These are phyloP conservation scores for Dasyurus viverrinus DNA, from an alignment of 2,113 vertebrate species.

Conservation along the genomic window DNA sequence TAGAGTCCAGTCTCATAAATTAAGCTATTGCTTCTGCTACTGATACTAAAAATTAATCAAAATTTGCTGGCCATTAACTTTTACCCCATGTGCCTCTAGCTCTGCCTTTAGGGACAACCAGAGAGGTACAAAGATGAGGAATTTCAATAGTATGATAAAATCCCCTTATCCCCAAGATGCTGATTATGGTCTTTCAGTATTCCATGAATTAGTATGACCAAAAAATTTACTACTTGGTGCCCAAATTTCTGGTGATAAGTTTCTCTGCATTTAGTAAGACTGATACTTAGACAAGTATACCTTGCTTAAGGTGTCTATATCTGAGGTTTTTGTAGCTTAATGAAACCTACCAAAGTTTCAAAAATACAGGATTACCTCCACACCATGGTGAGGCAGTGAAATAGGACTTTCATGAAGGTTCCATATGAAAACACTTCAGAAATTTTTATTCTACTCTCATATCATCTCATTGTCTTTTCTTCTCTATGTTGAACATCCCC, in stretches of 20 bases:
- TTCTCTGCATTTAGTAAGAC: background rate
- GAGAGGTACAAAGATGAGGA: background rate
- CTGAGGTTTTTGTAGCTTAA: background rate
- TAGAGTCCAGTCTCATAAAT: background rate
- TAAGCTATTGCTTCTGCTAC: background rate
- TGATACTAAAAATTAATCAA: background rate
- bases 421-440: background rate
- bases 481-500: background rate
- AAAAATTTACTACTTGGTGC: background rate
- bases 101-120: background rate
- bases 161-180: background rate
- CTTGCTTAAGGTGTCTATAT: background rate
- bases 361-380: background rate
- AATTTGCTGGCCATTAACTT: background rate
- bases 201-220: background rate
- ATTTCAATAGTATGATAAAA: background rate
- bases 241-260: background rate
- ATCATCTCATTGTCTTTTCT: background rate
- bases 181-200: background rate
- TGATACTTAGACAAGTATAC: background rate
- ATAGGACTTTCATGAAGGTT: background rate
- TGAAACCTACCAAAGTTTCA: background rate
- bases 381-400: background rate
- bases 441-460: background rate
- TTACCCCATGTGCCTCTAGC: background rate